A percentile compares a stretch with the other conserved stretches of the same genome.
These are phyloP conservation scores for Chunga burmeisteri DNA, from an alignment of 2,113 vertebrate genomes.

Conservation along the genomic window DNA sequence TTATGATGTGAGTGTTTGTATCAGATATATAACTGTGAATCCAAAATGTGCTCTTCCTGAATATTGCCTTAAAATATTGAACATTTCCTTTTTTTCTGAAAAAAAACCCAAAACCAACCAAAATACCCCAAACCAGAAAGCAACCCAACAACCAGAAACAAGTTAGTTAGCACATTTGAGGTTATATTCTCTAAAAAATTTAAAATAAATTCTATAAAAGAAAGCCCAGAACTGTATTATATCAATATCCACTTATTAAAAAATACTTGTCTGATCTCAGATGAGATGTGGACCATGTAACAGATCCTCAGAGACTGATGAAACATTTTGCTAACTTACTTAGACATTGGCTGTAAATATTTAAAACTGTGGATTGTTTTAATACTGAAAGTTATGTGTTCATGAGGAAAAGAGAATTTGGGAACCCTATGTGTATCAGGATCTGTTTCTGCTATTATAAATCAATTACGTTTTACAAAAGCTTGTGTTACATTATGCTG, in stretches of 20 bases:
- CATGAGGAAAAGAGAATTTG: background rate
- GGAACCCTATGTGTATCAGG: background rate
- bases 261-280: background rate
- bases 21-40: background rate
- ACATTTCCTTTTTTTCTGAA: background rate
- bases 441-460: background rate
- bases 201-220: background rate
- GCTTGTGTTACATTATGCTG: background rate
- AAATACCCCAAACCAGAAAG: background rate
- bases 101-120: background rate
- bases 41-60: background rate
- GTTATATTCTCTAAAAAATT: background rate
- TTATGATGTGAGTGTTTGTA: background rate
- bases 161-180: background rate
- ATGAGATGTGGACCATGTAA: background rate
- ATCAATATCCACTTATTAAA: background rate
- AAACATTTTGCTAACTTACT: background rate
- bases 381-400: background rate
- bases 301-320: background rate
- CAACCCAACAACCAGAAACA: background rate
- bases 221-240: background rate
- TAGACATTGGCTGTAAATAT: background rate
- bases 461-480: background rate
- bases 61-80: background rate
- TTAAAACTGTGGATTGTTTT: background rate